Base-by-base conservation (phyloP, 2,888 invertebrate genomes). In the Ecliptopera silaceata region DNA sequence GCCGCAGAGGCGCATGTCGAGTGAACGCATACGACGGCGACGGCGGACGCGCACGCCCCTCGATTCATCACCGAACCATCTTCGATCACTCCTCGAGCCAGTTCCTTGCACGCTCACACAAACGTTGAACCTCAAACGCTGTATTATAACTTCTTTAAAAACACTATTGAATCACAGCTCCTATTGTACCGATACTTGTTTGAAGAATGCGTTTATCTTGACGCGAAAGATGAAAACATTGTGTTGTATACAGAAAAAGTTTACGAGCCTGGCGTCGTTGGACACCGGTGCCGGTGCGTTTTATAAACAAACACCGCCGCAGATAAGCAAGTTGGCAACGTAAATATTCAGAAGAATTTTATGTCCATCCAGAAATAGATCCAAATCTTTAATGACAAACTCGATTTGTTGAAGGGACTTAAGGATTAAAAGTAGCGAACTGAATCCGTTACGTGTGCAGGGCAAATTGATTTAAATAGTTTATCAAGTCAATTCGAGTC, bases 1-100 rank as follows among this genome's bases (percentile, higher is more conserved):
- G 77, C 87, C 84, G 80, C 91, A 91, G 71, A 90, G 84, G 77
- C 90, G 91, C 91, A 91, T 91, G 79, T 84, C 76, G 74, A 75
- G 79, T 70, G 82, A 65, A 77, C 83, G 83, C 81, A 75, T 77
- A 76, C 79, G 82, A 66, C 71, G 74, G 75, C 79, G 81, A 77
- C 78, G 80, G 65, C 72, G 74, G 64, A 79, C 77, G 75, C 84
- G 79, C 80, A 76, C 79, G 68, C 67, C 75, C 66, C 70, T 72
- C 70, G 72, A 71, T 65, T 72, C 86, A 81, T 85, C 81, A 80
- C 85, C 81, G 77, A 75, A 70, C 81, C 87, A 84, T 85, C 71
- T 69, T 74, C 72, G 72, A 59, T 64, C 63, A 66, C 65, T 64
- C 51, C 70, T 64, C 63, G 69, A 64, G 59, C 70, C 69, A 57